Evolutionary conservation across 2,888 invertebrate genomes (phyloP).

Genomic region (Nesidiocoris tenuis): DNA sequence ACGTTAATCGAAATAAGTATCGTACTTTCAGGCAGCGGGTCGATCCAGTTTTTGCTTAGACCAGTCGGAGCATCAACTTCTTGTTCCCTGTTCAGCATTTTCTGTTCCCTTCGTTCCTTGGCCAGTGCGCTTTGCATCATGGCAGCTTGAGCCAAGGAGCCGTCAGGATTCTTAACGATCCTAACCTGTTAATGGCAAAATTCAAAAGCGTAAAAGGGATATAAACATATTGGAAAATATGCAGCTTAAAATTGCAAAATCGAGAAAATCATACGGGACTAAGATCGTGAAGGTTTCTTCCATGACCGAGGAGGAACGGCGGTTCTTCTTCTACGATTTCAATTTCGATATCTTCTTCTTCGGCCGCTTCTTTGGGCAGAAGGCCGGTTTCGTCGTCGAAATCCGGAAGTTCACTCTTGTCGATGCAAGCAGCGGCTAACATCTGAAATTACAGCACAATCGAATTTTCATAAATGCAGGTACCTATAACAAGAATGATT

Average conservation of each 20-base stretch:
- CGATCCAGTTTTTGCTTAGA: slow-evolving; percentile 92
- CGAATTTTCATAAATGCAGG: too few species aligned
- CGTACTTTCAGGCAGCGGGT: slow-evolving; percentile 82
- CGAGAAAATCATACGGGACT: slow-evolving; percentile 87
- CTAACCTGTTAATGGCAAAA: slow-evolving; percentile 51
- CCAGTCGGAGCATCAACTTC: slow-evolving; percentile 84
- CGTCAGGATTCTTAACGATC: slow-evolving; percentile 98
- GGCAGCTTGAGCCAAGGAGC: slow-evolving; percentile 96
- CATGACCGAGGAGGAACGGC: slow-evolving; percentile 92
- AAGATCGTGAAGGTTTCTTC: slow-evolving; percentile 84
- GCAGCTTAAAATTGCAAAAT: too few species aligned
- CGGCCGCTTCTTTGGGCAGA: slow-evolving; percentile 85
- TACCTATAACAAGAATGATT: neutral
- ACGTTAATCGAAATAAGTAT: slow-evolving; percentile 13
- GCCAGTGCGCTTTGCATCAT: slow-evolving; percentile 99
- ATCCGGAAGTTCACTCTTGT: slow-evolving; percentile 91
- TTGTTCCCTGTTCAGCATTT: slow-evolving; percentile 91
- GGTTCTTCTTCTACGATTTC: slow-evolving; percentile 99
- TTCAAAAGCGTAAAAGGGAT: too few species aligned
- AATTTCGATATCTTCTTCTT: slow-evolving; percentile 96
- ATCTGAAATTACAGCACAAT: slow-evolving; percentile 59
- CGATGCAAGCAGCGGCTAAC: slow-evolving; percentile 88
- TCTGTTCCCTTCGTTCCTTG: slow-evolving; percentile 93
- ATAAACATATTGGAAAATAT: too few species aligned
- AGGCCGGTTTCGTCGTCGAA: slow-evolving; percentile 96